Base-by-base conservation (phyloP, 2,888 invertebrate species). In the Microplitis deprimator region DNA sequence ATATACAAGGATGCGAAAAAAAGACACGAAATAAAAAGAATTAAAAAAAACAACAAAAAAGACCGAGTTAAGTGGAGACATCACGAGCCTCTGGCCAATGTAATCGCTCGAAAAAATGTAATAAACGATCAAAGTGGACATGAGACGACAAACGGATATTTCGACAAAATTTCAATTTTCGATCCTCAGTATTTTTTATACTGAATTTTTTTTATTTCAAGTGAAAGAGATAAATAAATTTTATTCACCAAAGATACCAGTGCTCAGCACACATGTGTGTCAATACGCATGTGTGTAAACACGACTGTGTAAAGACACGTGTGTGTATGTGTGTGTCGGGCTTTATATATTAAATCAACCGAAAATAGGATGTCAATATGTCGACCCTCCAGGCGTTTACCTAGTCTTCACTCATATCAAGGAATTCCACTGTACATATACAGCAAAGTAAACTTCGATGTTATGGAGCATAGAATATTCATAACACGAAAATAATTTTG, bases 31-130 rank as follows among this genome's bases (percentile, higher is more conserved):
- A n/a, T n/a, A 65, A 29, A 65, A 60, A 73, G 61, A 80, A 75
- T 40, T 39, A 50, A 62, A 62, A 62, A 59, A 41, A n/a, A 61
- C 13, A 76, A 73, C 38, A 38, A 10, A 68, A 29, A 76, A 71
- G 78, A 64, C 13, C 50, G 41, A 40, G 62, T 10, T 38, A 40
- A 60, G 77, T 65, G 77, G 68, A 68, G 65, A 68, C 77, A 74
- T 59, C 40, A 77, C 50, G 59, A 85, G 84, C 82, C 87, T 87
- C 86, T 85, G 85, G 83, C 84, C 86, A 86, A 86, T 83, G 87
- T 86, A 87, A 88, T 88, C 87, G 87, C 84, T 86, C 86, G 88
- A 87, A 85, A 88, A 88, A 89, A 89, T 87, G 84, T 87, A 88
- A 89, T 89, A 88, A 87, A 87, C 83, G 85, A 86, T 88, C 88